Conservation (phyloP, 1,140 invertebrate genomes). For the Probaryconus sp. region DNA sequence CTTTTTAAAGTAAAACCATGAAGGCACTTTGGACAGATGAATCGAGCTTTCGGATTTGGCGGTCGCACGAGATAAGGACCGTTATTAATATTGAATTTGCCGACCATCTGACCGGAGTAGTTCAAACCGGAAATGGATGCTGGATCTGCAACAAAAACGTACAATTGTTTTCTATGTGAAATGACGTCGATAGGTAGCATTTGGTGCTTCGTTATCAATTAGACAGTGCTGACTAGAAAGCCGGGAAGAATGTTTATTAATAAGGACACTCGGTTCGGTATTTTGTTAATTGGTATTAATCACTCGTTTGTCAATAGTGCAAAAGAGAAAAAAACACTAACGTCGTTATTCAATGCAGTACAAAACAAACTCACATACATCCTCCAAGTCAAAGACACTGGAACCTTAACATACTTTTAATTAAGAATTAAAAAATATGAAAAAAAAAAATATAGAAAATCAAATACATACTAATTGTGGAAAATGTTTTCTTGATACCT, state of each 20-base stretch:
- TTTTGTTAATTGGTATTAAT: constrained; percentile 58
- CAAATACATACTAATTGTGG: too few species aligned
- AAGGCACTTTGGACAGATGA: constrained; percentile 33
- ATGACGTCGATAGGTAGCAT: background rate
- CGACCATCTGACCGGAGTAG: constrained; percentile 26
- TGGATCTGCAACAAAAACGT: constrained; percentile 52
- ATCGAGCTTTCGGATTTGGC: constrained; percentile 70
- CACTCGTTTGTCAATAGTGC: constrained; percentile 42
- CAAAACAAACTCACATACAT: too few species aligned
- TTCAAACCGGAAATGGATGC: constrained; percentile 34
- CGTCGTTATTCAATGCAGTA: background rate
- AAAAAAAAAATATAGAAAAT: too few species aligned
- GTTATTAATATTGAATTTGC: constrained; percentile 40
- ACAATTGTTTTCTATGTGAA: constrained; percentile 20
- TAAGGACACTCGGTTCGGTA: constrained; percentile 32
- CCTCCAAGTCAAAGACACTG: too few species aligned
- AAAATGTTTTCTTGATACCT: too few species aligned
- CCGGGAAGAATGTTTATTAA: constrained; percentile 52
- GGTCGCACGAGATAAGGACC: too few species aligned
- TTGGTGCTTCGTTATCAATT: constrained; percentile 50
- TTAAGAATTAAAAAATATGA: too few species aligned
- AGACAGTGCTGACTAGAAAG: constrained; percentile 59
- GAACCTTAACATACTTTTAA: too few species aligned
- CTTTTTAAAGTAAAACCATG: constrained; percentile 58
- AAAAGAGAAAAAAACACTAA: constrained; percentile 27